Conservation (phyloP, 2,113 vertebrate genomes). For the Dendropsophus ebraccatus region DNA sequence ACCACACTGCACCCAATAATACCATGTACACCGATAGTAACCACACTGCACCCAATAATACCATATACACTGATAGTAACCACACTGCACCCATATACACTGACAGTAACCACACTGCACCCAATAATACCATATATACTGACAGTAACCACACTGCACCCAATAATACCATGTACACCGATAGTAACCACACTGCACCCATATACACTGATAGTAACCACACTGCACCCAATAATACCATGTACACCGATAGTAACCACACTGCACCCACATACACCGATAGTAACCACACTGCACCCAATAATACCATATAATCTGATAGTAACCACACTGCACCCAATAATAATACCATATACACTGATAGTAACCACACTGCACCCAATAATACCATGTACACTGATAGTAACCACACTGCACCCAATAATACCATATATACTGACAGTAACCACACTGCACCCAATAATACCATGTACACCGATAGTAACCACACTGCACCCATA, state of each 20-base stretch:
- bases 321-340: not conserved
- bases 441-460: not conserved
- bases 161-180: too few relatives aligned
- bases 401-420: not conserved
- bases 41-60: too few relatives aligned
- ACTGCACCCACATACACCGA: not conserved
- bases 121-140: too few relatives aligned
- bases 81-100: too few relatives aligned
- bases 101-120: too few relatives aligned
- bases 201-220: too few relatives aligned
- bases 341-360: not conserved
- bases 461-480: too few relatives aligned
- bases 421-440: not conserved
- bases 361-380: not conserved
- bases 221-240: too few relatives aligned
- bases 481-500: not conserved
- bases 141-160: too few relatives aligned
- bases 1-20: not conserved
- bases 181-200: too few relatives aligned
- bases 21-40: too few relatives aligned
- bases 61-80: too few relatives aligned
- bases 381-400: not conserved
- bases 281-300: not conserved
- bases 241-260: not conserved
- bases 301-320: not conserved